These are phyloP conservation scores for Dione juno DNA, from an alignment of 2,888 invertebrate genomes.

Conservation along the genomic window DNA sequence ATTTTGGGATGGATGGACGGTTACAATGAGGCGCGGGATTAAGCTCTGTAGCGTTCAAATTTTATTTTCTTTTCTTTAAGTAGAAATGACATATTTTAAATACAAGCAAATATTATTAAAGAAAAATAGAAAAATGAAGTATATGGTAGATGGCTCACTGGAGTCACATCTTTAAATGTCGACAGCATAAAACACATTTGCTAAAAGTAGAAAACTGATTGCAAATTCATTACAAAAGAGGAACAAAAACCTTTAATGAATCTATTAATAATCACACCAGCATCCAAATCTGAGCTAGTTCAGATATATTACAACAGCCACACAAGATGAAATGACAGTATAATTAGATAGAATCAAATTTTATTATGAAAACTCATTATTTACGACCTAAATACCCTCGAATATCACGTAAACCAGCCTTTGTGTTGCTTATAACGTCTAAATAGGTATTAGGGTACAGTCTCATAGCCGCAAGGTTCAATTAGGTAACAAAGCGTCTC, in stretches of 20 bases:
- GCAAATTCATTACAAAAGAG: too few species aligned
- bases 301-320: slow-evolving; percentile 22
- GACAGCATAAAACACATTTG: too few species aligned
- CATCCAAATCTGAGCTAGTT: not conserved
- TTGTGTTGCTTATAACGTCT: slow-evolving; percentile 47
- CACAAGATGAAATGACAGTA: slow-evolving; percentile 6
- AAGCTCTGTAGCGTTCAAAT: too few species aligned
- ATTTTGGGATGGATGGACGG: too few species aligned
- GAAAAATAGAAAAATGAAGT: too few species aligned
- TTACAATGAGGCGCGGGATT: too few species aligned
- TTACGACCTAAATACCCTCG: slow-evolving; percentile 47
- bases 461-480: slow-evolving; percentile 21
- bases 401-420: slow-evolving; percentile 53
- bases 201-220: too few species aligned
- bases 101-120: too few species aligned
- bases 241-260: not conserved
- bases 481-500: slow-evolving; percentile 53
- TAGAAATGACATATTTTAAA: too few species aligned
- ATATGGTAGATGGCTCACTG: too few species aligned
- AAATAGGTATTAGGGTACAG: slow-evolving; percentile 44
- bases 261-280: not conserved
- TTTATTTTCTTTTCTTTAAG: too few species aligned
- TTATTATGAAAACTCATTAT: slow-evolving; percentile 46
- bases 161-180: too few species aligned
- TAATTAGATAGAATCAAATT: slow-evolving; percentile 21